phyloP scores from a whole-genome alignment of 2,888 invertebrate genomes.

The Emmelina monodactyla region DNA sequence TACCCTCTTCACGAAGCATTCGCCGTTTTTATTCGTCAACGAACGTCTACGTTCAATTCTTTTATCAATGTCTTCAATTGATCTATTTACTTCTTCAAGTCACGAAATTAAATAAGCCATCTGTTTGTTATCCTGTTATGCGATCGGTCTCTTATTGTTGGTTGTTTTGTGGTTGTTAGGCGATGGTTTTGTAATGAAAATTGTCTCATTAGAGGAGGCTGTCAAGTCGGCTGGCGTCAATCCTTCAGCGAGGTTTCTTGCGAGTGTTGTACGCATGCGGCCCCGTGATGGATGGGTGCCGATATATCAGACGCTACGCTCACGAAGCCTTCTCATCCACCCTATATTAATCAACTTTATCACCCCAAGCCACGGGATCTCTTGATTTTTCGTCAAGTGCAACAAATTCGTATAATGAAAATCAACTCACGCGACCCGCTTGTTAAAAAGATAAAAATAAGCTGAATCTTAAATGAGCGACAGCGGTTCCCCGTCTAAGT shows the following conservation, averaged over 20 bases:
- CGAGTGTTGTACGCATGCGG: constrained; percentile 31
- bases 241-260: constrained; percentile 25
- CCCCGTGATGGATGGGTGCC: constrained; percentile 32
- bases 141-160: too few species aligned
- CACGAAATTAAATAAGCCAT: too few species aligned
- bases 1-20: constrained; percentile 45
- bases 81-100: neutral
- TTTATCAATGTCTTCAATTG: constrained; percentile 16
- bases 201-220: too few species aligned
- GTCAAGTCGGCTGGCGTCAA: too few species aligned
- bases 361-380: constrained; percentile 18
- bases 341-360: constrained; percentile 38
- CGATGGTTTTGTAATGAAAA: too few species aligned
- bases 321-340: constrained; percentile 27
- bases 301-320: constrained; percentile 32
- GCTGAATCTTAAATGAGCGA: constrained; percentile 1
- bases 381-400: constrained; percentile 28
- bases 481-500: constrained; percentile 1
- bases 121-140: too few species aligned
- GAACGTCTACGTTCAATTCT: constrained; percentile 21
- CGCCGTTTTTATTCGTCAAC: constrained; percentile 34
- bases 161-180: too few species aligned
- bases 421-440: constrained; percentile 1
- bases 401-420: constrained; percentile 1
- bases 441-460: constrained; percentile 1